Evolutionary conservation across 2,113 vertebrate genomes (phyloP), one percentile per base, ranked within the genome.

Genomic region (Chiloscyllium plagiosum): DNA sequence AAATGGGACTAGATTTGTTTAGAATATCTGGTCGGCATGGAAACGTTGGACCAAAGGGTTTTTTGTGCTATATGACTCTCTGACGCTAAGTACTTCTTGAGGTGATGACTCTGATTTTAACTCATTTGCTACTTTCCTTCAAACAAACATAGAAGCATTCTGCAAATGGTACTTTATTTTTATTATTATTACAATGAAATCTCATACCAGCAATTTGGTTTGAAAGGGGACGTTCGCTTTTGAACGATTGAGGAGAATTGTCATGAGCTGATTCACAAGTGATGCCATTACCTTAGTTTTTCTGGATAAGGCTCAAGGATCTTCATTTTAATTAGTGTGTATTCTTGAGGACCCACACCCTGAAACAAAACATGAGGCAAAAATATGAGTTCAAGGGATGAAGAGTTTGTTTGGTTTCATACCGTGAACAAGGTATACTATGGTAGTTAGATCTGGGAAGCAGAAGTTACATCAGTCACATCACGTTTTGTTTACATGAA

Each of bases 281-380:
- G 93, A 50, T 50, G 42, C 50, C 24, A 98, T 52, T 98, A 99
- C 98, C 99, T 99, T 96, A 99, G 96, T 97, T 99, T 99, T 52
- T 98, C 96, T 6, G 99, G 99, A 96, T 98, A 99, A 4, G 99
- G 99, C 52, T 99, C 99, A 66, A 99, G 97, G 33, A 99, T 97
- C 97, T 99, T 99, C 98, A 99, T 98, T 98, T 99, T 99, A 96
- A 99, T 97, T 37, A 99, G 97, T 0, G 99, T 99, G 95, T 99
- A 99, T 96, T 99, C 99, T 96, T 99, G 99, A 96, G 99, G 99
- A 95, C 98, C 99, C 13, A 99, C 98, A 97, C 99, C 99, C 99
- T 99, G 96, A 10, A 96, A 96, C 96, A 96, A 29, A 96, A 95
- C 4, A 66, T 66, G 80, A 68, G 42, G 17, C 24, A 85, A 29